These are phyloP conservation scores for Emydura subglobosa DNA, from an alignment of 2,113 vertebrate species.

Conservation along the genomic window DNA sequence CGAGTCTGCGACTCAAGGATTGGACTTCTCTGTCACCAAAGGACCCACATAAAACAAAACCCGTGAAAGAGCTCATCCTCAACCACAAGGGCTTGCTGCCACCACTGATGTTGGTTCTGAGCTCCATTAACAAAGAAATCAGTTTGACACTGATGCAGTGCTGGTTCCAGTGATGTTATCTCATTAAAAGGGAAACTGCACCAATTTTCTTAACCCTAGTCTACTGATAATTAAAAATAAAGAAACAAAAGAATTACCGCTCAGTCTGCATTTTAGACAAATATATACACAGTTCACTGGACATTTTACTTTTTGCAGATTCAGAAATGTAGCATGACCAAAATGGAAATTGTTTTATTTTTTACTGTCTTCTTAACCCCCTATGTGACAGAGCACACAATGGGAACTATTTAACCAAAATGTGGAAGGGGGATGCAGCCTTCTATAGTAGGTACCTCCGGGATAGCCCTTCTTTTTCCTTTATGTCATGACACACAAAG, in stretches of 20 bases:
- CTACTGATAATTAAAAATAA: neutral
- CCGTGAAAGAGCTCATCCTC: no score
- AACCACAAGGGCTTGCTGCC: no score
- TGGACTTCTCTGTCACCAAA: no score
- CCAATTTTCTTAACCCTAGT: neutral
- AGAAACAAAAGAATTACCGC: neutral
- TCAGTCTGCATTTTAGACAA: neutral
- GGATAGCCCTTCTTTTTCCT: neutral
- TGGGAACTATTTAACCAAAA: neutral
- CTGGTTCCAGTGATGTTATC: neutral
- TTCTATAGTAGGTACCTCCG: neutral
- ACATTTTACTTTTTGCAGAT: neutral
- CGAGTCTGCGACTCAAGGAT: no score
- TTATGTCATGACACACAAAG: accelerated
- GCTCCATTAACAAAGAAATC: slow-evolving; percentile 46
- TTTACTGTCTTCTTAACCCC: neutral
- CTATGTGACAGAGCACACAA: neutral
- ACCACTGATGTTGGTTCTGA: neutral
- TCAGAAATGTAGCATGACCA: neutral
- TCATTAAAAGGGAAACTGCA: slow-evolving; percentile 31
- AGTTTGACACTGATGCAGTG: slow-evolving; percentile 8
- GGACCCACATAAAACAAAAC: no score
- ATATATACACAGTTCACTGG: neutral
- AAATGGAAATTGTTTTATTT: neutral
- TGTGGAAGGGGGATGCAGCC: neutral